Base-by-base conservation (phyloP, 2,113 vertebrate genomes). In the Sphaerodactylus townsendi region DNA sequence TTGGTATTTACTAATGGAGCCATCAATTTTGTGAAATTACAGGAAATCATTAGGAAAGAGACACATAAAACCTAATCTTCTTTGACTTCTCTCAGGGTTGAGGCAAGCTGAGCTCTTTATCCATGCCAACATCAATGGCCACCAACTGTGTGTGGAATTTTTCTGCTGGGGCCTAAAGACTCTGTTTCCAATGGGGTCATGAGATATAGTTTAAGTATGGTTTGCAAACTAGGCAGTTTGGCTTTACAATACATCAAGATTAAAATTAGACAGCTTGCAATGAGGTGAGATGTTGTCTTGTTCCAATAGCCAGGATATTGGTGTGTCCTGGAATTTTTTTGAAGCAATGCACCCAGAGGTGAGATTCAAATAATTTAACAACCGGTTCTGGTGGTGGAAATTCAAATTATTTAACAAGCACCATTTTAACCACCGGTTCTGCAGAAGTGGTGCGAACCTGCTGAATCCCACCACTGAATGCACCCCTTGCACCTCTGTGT, bases 1-100 rank as follows among this genome's bases (percentile, higher is more conserved):
- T 6, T 88, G n/a, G 19, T 53, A 41, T 56, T 84, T 88, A 77
- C 30, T 75, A 79, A 48, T 1, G 0, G 25, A 82, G 39, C 84
- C 77, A 56, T 86, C 71, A 71, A 75, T 86, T 44, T 64, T 48
- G 56, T 84, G 88, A 89, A 77, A 25, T 6, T 64, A 23, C 64
- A 19, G 68, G 66, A 86, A 70, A 74, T 35, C 62, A 25, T 90
- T 30, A 74, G 39, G 15, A 35, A 72, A 79, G 78, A 86, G 33
- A 33, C 7, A 53, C 15, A 71, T 21, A 84, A 5, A 3, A 1
- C 28, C 17, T 53, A 30, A 82, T 46, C 72, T 86, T 84, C 35
- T 69, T 83, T 30, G 50, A 59, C 41, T 23, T 83, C 10, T 78
- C 37, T n/a, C 75, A 80, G 53, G 0, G 1, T 5, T 79, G 37